phyloP scores from a whole-genome alignment of 1,140 invertebrate genomes.

The Oedothorax gibbosus region DNA sequence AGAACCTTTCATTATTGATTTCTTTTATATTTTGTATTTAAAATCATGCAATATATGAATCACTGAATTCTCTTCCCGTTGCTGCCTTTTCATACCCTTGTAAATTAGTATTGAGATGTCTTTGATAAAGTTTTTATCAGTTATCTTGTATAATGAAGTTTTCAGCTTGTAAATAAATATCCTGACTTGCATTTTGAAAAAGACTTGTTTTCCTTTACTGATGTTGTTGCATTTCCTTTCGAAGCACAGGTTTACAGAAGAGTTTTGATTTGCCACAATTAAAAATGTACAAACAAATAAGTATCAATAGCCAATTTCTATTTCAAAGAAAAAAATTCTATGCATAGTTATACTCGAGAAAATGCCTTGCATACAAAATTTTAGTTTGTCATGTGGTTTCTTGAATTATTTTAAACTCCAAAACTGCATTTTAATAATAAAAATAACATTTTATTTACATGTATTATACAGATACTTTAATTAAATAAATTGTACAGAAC shows the following conservation, averaged over 20 bases:
- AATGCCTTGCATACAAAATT: too few relatives aligned
- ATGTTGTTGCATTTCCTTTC: background rate
- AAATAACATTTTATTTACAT: conserved; percentile 28
- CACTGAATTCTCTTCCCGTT: conserved; percentile 13
- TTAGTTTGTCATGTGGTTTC: too few relatives aligned
- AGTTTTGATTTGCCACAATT: too few relatives aligned
- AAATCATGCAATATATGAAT: conserved; percentile 2
- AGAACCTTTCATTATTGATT: background rate
- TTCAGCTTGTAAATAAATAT: conserved; percentile 58
- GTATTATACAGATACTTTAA: conserved; percentile 15
- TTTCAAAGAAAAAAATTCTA: too few relatives aligned
- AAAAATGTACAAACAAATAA: too few relatives aligned
- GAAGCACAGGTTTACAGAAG: too few relatives aligned
- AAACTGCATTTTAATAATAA: background rate
- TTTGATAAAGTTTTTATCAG: conserved; percentile 56
- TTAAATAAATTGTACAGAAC: conserved; percentile 18
- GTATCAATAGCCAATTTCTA: too few relatives aligned
- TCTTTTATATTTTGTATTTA: background rate
- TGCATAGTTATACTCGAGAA: too few relatives aligned
- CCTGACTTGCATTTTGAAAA: conserved; percentile 49
- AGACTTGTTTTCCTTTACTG: background rate
- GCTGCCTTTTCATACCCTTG: conserved; percentile 32
- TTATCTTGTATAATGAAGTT: conserved; percentile 57
- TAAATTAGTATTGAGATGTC: conserved; percentile 50
- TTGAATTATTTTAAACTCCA: too few relatives aligned